Percentiles rank a stretch among this genome's conserved stretches.
Conservation (phyloP, 2,113 vertebrate genomes). For the Cryptomyrus ogoouensis region DNA sequence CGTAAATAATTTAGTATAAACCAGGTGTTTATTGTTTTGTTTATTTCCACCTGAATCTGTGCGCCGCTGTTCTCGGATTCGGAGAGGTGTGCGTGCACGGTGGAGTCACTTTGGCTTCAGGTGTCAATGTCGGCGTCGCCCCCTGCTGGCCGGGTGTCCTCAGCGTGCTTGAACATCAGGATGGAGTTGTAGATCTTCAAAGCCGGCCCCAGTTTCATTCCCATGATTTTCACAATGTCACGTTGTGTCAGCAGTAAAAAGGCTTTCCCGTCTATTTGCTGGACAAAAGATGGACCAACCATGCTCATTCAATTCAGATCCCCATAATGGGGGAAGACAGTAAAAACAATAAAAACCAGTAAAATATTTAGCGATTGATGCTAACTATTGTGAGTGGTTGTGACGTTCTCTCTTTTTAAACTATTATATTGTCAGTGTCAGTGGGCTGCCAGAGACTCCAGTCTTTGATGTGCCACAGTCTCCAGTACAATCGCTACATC, state of each 20-base stretch:
- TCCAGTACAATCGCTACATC: neutral
- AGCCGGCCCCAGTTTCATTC: conserved; percentile 67
- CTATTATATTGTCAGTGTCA: neutral
- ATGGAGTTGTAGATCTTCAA: conserved; percentile 73
- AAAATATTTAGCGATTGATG: neutral
- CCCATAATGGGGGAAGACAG: neutral
- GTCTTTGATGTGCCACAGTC: neutral
- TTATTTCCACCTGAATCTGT: neutral
- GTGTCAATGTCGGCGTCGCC: conserved; percentile 30
- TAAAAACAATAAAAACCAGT: neutral
- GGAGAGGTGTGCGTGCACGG: neutral
- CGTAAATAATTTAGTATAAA: neutral
- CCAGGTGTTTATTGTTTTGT: neutral
- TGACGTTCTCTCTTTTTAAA: neutral
- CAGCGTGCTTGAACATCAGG: conserved; percentile 63
- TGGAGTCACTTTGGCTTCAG: conserved; percentile 27
- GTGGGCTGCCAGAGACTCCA: neutral
- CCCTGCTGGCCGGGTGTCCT: conserved; percentile 42
- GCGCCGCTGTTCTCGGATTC: neutral
- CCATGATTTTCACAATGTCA: conserved; percentile 68
- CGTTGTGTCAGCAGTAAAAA: conserved; percentile 64
- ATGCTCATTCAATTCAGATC: neutral
- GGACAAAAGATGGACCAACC: neutral
- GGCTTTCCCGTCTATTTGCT: conserved; percentile 69
- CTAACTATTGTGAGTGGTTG: neutral